Evolutionary conservation across 2,888 invertebrate genomes (phyloP).

Genomic region (Troglohyphantes excavatus): DNA sequence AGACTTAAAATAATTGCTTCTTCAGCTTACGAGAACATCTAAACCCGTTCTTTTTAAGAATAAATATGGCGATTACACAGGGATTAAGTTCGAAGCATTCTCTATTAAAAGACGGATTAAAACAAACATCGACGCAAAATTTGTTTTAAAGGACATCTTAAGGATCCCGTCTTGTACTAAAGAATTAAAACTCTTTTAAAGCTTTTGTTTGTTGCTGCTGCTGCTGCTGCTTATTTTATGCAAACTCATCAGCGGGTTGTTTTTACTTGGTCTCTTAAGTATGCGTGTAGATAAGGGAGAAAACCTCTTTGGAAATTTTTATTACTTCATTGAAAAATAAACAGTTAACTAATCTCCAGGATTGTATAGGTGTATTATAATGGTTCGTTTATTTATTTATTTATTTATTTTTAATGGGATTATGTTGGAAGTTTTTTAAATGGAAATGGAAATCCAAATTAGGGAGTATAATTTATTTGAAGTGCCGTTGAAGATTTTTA

Average conservation of each 20-base stretch:
- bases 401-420: too few species aligned
- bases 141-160: neutral
- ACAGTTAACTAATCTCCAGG: constrained; percentile 42
- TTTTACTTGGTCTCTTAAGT: neutral
- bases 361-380: neutral
- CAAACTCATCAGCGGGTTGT: neutral
- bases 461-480: too few species aligned
- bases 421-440: too few species aligned
- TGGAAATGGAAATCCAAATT: too few species aligned
- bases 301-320: constrained; percentile 6
- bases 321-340: constrained; percentile 23
- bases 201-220: neutral
- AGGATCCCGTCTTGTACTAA: neutral
- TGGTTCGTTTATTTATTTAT: neutral
- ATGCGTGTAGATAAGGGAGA: neutral
- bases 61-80: neutral
- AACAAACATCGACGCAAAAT: neutral
- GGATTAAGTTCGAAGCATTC: neutral
- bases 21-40: neutral
- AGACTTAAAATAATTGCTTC: neutral
- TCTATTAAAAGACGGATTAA: neutral
- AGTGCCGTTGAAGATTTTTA: too few species aligned
- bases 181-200: neutral
- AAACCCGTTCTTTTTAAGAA: neutral
- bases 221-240: neutral